These are phyloP conservation scores for Leptopilina drosophilae DNA, from an alignment of 2,888 invertebrate species.

Conservation along the genomic window DNA sequence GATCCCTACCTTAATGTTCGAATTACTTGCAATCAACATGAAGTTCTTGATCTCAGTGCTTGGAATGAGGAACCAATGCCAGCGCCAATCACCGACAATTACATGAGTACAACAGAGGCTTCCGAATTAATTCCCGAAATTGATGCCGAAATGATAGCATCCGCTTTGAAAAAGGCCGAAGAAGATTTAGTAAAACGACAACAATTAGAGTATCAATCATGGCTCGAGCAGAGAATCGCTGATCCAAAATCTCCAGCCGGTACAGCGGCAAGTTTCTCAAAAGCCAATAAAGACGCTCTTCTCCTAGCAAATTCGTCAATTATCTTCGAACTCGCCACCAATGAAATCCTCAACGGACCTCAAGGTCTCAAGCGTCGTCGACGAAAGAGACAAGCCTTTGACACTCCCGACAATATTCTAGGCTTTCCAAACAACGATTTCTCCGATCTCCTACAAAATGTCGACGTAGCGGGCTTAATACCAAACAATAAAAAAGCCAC, in stretches of 20 bases:
- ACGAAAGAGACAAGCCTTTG: slow-evolving; percentile 86
- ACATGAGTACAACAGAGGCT: slow-evolving; percentile 52
- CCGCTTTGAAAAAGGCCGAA: slow-evolving; percentile 89
- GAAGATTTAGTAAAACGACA: slow-evolving; percentile 86
- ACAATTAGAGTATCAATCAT: slow-evolving; percentile 89
- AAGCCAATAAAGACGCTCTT: slow-evolving; percentile 90
- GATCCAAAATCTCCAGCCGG: slow-evolving; percentile 92
- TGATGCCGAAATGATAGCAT: slow-evolving; percentile 84
- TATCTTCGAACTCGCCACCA: slow-evolving; percentile 91
- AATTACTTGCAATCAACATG: slow-evolving; percentile 86
- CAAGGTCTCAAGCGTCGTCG: slow-evolving; percentile 79
- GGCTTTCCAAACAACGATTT: slow-evolving; percentile 82
- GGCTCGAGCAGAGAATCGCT: slow-evolving; percentile 80
- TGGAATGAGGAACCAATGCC: slow-evolving; percentile 82
- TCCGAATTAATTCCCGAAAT: slow-evolving; percentile 80
- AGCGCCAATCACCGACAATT: slow-evolving; percentile 69
- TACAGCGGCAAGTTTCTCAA: slow-evolving; percentile 93
- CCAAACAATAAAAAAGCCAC: slow-evolving; percentile 79
- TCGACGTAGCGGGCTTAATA: slow-evolving; percentile 86
- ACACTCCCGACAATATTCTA: slow-evolving; percentile 79
- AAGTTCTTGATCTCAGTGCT: slow-evolving; percentile 82
- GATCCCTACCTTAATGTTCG: slow-evolving; percentile 89
- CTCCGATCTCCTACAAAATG: slow-evolving; percentile 86
- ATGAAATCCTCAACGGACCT: slow-evolving; percentile 86
- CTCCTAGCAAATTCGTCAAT: slow-evolving; percentile 91